Evolutionary conservation across 2,797 vertebrate species (phyloP).

Genomic region (Tangara arthus): DNA sequence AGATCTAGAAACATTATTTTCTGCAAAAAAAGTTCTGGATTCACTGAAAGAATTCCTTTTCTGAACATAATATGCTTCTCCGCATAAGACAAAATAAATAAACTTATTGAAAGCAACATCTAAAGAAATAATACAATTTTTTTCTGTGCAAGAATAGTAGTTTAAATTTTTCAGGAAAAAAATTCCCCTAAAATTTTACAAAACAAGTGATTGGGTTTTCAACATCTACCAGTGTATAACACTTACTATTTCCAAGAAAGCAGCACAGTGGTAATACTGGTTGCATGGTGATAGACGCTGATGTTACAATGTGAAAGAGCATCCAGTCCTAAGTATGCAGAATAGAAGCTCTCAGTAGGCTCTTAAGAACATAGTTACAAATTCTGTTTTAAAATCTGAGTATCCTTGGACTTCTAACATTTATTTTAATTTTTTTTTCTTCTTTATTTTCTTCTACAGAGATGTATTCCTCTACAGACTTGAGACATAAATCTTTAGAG

Average conservation of each 20-base stretch:
- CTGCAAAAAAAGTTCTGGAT: neutral
- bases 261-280: neutral
- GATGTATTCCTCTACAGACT: neutral
- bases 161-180: neutral
- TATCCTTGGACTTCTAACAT: neutral
- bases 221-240: neutral
- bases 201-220: neutral
- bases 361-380: neutral
- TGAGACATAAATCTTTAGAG: neutral
- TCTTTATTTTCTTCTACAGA: neutral
- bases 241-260: neutral
- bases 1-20: neutral
- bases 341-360: neutral
- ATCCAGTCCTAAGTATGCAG: neutral
- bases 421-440: neutral
- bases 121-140: neutral
- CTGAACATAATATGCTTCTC: neutral
- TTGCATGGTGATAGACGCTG: neutral
- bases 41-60: neutral
- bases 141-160: neutral
- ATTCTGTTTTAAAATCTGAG: neutral
- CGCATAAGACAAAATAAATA: neutral
- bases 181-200: neutral
- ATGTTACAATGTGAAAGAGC: neutral
- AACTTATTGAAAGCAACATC: neutral